Evolutionary conservation across 2,797 vertebrate genomes (phyloP), one percentile per base, ranked within the genome.

Genomic region (Artibeus jamaicensis): DNA sequence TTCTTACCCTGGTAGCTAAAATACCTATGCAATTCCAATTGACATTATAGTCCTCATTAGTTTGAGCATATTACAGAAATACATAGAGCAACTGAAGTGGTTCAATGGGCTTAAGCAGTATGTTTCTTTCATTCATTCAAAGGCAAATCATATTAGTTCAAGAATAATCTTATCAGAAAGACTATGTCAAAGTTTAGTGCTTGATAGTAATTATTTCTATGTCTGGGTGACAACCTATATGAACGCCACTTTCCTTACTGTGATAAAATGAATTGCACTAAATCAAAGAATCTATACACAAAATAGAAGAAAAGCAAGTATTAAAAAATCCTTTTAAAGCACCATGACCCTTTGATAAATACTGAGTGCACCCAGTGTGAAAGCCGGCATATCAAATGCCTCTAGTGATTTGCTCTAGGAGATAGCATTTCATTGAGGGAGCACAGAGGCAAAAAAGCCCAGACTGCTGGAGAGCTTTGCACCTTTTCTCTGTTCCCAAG

Each of bases 131-230:
- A 48, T 62, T 62, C 42, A 73, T 50, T 87, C 73, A 90, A 57
- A 86, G 79, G 91, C 37, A 95, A 88, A 46, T 34, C 26, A 21
- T 73, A 91, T 83, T 68, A 73, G 24, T 68, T 94, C 79, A 89
- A 93, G n/a, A 93, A 44, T 59, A 91, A 82, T 82, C 57, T 97
- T 86, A 88, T 92, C 46, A 73, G 81, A 77, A 93, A 89, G 82
- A 26, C 21, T 65, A 44, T 62, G 55, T 95, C 78, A 79, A 93
- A 59, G 32, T 96, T 59, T 65, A 76, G 48, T 65, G 65, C 24
- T 84, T n/a, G 29, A 67, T 83, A 96, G 55, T 89, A 84, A 92
- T 81, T 68, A 71, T 84, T 86, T 81, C 21, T 78, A 55, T 57
- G 53, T 87, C 76, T 92, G 19, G 53, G 46, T 93, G 88, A 89